These are phyloP conservation scores for Procavia capensis DNA, from an alignment of 2,113 vertebrate species.

Conservation along the genomic window DNA sequence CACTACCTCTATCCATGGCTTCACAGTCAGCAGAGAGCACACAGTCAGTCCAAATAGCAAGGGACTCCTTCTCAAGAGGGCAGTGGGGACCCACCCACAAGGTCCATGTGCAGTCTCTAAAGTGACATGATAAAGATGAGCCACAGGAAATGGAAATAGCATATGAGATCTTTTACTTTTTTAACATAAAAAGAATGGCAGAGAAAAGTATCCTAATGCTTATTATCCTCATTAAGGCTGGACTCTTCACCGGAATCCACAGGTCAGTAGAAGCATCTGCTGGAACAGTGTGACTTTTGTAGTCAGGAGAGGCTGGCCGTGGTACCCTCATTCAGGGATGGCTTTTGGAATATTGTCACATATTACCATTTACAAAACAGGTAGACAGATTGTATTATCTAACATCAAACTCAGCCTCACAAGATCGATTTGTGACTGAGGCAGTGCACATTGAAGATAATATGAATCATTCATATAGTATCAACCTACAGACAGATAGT, in stretches of 20 bases:
- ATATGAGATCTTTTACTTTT: not conserved
- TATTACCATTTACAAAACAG: not conserved
- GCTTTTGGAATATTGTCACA: not conserved
- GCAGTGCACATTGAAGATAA: not conserved
- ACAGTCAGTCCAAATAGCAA: not conserved
- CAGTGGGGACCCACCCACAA: not conserved
- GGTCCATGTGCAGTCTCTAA: not conserved
- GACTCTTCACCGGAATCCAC: not conserved
- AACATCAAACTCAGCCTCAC: not conserved
- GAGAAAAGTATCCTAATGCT: not conserved
- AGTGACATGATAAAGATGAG: not conserved
- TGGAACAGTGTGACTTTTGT: not conserved
- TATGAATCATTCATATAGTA: not conserved
- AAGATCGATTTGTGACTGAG: not conserved
- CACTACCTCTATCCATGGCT: not conserved
- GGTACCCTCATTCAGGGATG: not conserved
- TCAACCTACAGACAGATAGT: not conserved
- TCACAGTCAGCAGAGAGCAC: not conserved
- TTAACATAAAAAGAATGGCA: not conserved
- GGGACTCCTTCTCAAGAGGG: not conserved
- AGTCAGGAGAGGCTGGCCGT: not conserved
- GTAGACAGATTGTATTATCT: not conserved
- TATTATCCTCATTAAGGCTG: not conserved
- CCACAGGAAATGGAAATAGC: not conserved
- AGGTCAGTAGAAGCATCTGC: not conserved